Evolutionary conservation across 2,888 invertebrate species (phyloP), one percentile per base, ranked within the genome.

Genomic region (Acrobeloides nanus): DNA sequence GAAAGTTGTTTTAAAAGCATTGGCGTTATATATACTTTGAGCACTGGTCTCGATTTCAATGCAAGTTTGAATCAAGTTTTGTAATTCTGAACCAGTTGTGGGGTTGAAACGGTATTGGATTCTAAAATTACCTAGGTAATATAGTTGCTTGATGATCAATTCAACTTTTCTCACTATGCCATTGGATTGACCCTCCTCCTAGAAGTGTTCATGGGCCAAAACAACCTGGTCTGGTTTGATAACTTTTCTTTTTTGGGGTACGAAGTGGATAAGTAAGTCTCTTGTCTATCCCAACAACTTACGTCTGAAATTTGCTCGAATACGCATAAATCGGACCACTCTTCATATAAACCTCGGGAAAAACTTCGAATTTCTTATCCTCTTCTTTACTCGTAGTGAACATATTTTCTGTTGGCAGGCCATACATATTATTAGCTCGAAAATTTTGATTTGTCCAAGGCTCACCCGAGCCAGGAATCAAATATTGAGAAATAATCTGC

Each of bases 381-480:
- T 72, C 71, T 29, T 71, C 71, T 34, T 51, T 31, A 26, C 53
- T 65, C 6, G 68, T 70, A 4, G 67, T 64, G 58, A 71, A 71
- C 71, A 71, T 71, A 51, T 71, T 72, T 47, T 70, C 71, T 15
- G 58, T 55, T 8, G 71, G 71, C 51, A 68, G 57, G n/a, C n/a
- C n/a, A 35, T 52, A 56, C 37, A 67, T 62, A 26, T 62, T 59
- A 25, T 66, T 40, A 4, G 61, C 61, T 40, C 63, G 62, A 33
- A 56, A 50, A 50, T 65, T 68, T 43, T 57, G 54, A 41, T 57
- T 51, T 10, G 61, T 56, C 38, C 60, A 63, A 15, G 59, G 46
- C 42, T 66, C 71, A 26, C 71, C 71, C 12, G 57, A 60, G 41
- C 71, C 71, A 6, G 62, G 53, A 5, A 71, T 40, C 6, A 60